Base-by-base conservation (phyloP, 2,888 invertebrate genomes). In the Perizoma affinitatum region DNA sequence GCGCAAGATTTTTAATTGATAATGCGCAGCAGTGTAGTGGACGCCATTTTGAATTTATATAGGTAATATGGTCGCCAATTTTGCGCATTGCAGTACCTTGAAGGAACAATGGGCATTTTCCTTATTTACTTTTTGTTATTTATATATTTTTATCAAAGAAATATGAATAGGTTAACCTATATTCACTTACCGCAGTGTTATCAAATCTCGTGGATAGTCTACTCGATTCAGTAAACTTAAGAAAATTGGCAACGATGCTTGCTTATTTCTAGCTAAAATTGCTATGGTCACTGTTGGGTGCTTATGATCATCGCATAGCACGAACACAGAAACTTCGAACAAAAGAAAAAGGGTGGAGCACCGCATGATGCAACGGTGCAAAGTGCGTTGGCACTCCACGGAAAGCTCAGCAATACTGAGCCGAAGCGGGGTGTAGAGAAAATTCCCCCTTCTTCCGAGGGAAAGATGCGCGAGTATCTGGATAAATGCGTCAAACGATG, bases 201-300 rank as follows among this genome's bases (percentile, higher is more conserved):
- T 94, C 57, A 98, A 93, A 56, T 96, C 92, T 84, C 98, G 98
- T 0, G 98, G 98, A 89, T 99, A 99, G 71, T 97, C 95, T 56
- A 97, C 87, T 44, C 94, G 93, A 74, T 96, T 95, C 56, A 99
- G 83, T 73, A 95, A 94, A 11, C 96, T 96, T 55, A 99, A 89
- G 82, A 98, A 97, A 84, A 96, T 97, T 0, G 99, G 98, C 76
- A 99, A 90, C 0, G 96, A 95, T 80, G 98, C 97, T 0, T 95
- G 97, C 88, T 99, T 98, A 83, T 99, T 98, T 63, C 98, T 93
- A 40, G 96, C 96, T 63, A 98, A 92, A 69, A 97, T 91, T 0
- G 96, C 95, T 71, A 98, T 94, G n/a, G 96, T 89, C 47, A 98
- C 93, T 0, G 96, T 96, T 0, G 97, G 96, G 72, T 91, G 88